These are phyloP conservation scores for Abramis brama DNA, from an alignment of 2,113 vertebrate species.

Conservation along the genomic window DNA sequence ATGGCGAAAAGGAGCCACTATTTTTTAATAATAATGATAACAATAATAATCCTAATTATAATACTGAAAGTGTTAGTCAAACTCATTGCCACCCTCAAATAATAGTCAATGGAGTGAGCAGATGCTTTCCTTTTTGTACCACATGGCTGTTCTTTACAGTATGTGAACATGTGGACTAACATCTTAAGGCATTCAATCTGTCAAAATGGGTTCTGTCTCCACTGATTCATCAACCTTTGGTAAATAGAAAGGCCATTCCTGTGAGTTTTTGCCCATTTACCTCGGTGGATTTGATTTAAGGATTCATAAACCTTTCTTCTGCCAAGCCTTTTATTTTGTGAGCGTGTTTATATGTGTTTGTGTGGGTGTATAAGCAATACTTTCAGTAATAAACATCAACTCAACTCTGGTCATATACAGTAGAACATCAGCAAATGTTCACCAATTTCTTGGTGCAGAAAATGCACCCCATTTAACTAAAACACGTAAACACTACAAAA, in stretches of 20 bases:
- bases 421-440: not conserved
- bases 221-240: slow-evolving; percentile 42
- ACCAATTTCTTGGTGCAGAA: too few species aligned
- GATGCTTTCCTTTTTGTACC: not conserved
- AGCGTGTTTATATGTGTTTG: not conserved
- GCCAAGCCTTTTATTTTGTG: slow-evolving; percentile 9
- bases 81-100: not conserved
- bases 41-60: not conserved
- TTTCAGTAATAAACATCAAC: not conserved
- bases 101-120: not conserved
- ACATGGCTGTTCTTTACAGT: not conserved
- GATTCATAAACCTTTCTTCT: slow-evolving; percentile 33
- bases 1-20: not conserved
- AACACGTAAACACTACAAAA: not conserved
- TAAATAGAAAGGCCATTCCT: slow-evolving; percentile 44
- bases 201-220: slow-evolving; percentile 25
- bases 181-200: not conserved
- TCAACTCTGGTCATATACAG: not conserved
- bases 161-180: slow-evolving; percentile 10
- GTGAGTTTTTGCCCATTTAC: slow-evolving; percentile 18
- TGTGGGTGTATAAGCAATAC: slow-evolving; percentile 11
- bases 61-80: not conserved
- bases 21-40: not conserved
- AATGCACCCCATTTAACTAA: not conserved
- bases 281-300: slow-evolving; percentile 43